Evolutionary conservation across 2,888 invertebrate genomes (phyloP).

Genomic region (Watsonalla binaria): DNA sequence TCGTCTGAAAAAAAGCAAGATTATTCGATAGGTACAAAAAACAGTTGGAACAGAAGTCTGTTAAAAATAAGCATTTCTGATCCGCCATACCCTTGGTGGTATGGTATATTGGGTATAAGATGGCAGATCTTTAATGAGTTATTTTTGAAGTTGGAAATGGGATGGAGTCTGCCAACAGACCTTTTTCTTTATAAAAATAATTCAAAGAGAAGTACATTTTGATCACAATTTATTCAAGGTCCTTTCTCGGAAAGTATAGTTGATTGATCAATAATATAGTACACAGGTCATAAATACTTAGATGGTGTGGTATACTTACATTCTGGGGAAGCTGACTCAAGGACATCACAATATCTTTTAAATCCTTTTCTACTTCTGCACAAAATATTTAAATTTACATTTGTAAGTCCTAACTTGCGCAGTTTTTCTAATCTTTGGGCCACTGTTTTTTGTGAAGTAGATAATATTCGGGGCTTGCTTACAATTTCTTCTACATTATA

Average conservation of each 20-base stretch:
- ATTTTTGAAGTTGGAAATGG: too few species aligned
- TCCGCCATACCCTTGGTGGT: too few species aligned
- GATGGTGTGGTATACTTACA: constrained; percentile 13
- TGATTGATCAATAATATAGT: not conserved
- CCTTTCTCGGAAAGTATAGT: not conserved
- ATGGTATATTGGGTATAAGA: too few species aligned
- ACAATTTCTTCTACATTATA: constrained; percentile 75
- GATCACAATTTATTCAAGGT: not conserved
- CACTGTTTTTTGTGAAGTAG: constrained; percentile 77
- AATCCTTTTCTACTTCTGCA: constrained; percentile 78
- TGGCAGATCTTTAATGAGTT: too few species aligned
- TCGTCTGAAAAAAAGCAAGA: too few species aligned
- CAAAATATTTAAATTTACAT: constrained; percentile 73
- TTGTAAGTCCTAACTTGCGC: constrained; percentile 59
- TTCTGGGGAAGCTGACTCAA: constrained; percentile 23
- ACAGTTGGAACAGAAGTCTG: too few species aligned
- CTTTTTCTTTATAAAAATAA: too few species aligned
- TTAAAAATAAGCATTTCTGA: too few species aligned
- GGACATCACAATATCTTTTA: constrained; percentile 63
- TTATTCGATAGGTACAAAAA: too few species aligned
- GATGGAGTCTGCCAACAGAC: too few species aligned
- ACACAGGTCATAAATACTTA: not conserved
- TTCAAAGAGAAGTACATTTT: too few species aligned
- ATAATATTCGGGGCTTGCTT: constrained; percentile 73
- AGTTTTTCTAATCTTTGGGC: constrained; percentile 71